Evolutionary conservation across 2,888 invertebrate genomes (phyloP).

Genomic region (Acleris emargana): DNA sequence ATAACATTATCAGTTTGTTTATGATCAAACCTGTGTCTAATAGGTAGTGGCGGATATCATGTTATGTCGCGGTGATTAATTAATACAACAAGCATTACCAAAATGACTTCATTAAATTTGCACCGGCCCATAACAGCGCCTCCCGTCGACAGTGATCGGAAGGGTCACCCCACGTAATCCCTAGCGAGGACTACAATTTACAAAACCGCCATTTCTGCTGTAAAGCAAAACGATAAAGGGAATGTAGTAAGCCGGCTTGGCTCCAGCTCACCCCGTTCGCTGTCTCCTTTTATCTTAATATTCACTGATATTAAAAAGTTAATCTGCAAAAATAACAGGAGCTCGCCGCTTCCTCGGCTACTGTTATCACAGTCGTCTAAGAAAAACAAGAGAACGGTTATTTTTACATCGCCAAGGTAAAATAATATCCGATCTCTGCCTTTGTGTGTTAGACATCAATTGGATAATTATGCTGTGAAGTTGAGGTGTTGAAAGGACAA

Average conservation of each 20-base stretch:
- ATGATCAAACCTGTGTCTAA: not conserved
- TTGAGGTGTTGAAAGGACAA: no score
- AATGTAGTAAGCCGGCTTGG: constrained; percentile 55
- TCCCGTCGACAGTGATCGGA: constrained; percentile 55
- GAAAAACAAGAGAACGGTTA: constrained; percentile 31
- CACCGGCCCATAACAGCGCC: not conserved
- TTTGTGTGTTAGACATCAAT: not conserved
- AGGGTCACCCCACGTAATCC: constrained; percentile 76
- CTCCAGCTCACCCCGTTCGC: constrained; percentile 50
- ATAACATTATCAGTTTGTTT: not conserved
- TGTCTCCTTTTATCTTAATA: constrained; percentile 59
- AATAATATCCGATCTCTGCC: constrained; percentile 25
- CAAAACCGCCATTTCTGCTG: constrained; percentile 67
- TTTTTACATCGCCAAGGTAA: constrained; percentile 30
- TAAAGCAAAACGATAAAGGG: constrained; percentile 66
- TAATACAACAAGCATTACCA: not conserved
- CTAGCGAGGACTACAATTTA: constrained; percentile 63
- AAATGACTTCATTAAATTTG: not conserved
- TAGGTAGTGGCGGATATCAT: not conserved
- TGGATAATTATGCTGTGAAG: no score
- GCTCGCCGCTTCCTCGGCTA: constrained; percentile 41
- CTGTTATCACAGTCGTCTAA: constrained; percentile 43
- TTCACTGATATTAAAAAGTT: constrained; percentile 65
- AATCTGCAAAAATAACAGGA: constrained; percentile 56
- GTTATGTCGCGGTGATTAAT: not conserved